These are phyloP conservation scores for Hippocampus barbouri DNA, from an alignment of 2,113 vertebrate species.

Conservation along the genomic window DNA sequence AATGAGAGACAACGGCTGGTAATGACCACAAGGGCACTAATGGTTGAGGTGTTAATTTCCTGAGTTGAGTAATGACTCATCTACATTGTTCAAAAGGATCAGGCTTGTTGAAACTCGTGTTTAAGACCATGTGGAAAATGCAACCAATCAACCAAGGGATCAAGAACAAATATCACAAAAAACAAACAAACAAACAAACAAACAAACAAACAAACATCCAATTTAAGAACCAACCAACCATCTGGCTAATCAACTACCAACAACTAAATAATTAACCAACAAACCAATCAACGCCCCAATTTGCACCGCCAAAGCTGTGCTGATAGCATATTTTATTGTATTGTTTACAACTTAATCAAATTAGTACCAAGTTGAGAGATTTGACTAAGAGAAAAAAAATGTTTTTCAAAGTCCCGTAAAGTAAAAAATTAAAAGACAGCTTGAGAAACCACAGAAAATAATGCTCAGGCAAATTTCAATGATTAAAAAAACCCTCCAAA, in stretches of 20 bases:
- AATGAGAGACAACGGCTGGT: slow-evolving; percentile 50
- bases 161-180: background rate
- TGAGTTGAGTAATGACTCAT: background rate
- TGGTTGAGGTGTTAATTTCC: slow-evolving; percentile 13
- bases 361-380: too few species aligned
- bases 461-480: too few species aligned
- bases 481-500: too few species aligned
- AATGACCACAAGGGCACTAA: slow-evolving; percentile 33
- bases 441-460: too few species aligned
- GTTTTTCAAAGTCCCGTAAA: too few species aligned
- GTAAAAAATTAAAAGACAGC: too few species aligned
- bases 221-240: background rate
- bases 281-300: background rate
- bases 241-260: background rate
- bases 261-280: background rate
- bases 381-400: too few species aligned
- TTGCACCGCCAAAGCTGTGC: too few species aligned
- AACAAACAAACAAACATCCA: background rate
- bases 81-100: background rate
- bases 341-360: too few species aligned
- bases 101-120: background rate
- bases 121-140: background rate
- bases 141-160: background rate
- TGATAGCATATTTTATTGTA: too few species aligned
- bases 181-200: background rate